Base-by-base conservation (phyloP, 1,140 invertebrate genomes). In the Dendrolimus punctatus region DNA sequence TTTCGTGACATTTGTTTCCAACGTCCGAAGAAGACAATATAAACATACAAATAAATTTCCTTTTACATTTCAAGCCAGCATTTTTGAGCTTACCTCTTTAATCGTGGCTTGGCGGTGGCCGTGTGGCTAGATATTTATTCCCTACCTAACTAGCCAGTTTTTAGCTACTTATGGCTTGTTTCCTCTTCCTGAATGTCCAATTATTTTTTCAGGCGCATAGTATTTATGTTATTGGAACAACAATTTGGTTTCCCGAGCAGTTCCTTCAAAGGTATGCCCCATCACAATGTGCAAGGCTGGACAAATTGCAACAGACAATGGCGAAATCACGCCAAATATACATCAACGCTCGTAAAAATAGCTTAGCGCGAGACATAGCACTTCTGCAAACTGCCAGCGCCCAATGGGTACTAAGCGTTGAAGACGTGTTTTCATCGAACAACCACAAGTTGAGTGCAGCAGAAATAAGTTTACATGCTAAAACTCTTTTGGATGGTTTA, bases 191-290 rank as follows among this genome's bases (percentile, higher is more conserved):
- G 1, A 23, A 1, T 2, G 23, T 23, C 23, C 42, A 40, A n/a
- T 48, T 58, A 37, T 58, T 62, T 73, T 81, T 85, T 37, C 73
- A 91, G 88, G 83, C 93, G 49, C 93, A 93, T 50, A 93, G 91
- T 46, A 90, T 95, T 36, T 91, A 91, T 50, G 77, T 97, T 5
- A 86, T 91, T 49, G 95, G 94, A 2, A 93, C 93, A 75, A 87
- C 93, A 10, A 73, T 95, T 40, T 96, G 95, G 94, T 91, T 93
- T 70, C 93, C 95, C 5, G 94, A 93, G 76, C 88, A 90, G 58
- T 96, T 96, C 83, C 85, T 96, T 8, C 78, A 90, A 40, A 87
- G 88, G 62, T 90, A 92, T 81, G 72, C 92, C 40, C 88, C 90
- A 51, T 85, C 90, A 44, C 76, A 91, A 56, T 72, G 83, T 52